Percentiles rank a stretch among this genome's conserved stretches.
Evolutionary conservation across 2,888 invertebrate species (phyloP).

Genomic region (Sesamia inferens): DNA sequence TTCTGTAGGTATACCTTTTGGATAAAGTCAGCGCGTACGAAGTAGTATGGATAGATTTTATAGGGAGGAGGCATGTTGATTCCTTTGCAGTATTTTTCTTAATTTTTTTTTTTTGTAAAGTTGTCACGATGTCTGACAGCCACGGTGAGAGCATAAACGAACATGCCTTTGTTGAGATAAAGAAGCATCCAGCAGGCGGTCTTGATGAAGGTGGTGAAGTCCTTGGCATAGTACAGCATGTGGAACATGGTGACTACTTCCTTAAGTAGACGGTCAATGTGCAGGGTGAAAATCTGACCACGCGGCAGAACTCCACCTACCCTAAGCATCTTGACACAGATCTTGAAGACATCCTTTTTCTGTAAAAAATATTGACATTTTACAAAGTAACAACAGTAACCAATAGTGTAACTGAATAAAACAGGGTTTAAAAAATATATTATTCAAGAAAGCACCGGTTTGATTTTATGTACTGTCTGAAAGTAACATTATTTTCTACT

Average conservation of each 20-base stretch:
- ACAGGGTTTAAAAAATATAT: neutral
- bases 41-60: slow-evolving; percentile 91
- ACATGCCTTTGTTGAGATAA: slow-evolving; percentile 89
- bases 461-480: neutral
- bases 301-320: slow-evolving; percentile 90
- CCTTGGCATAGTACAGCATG: slow-evolving; percentile 88
- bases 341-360: slow-evolving; percentile 90
- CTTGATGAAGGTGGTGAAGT: slow-evolving; percentile 86
- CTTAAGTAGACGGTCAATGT: slow-evolving; percentile 86
- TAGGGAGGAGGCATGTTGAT: slow-evolving; percentile 89
- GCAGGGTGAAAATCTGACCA: slow-evolving; percentile 87
- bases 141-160: slow-evolving; percentile 88
- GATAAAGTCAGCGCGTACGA: slow-evolving; percentile 92
- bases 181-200: slow-evolving; percentile 89
- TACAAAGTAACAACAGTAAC: neutral
- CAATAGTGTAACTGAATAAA: no score
- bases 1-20: slow-evolving; percentile 88
- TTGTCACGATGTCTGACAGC: slow-evolving; percentile 88
- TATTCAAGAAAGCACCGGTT: neutral
- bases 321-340: slow-evolving; percentile 88
- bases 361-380: slow-evolving; percentile 69
- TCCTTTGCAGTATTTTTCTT: slow-evolving; percentile 84
- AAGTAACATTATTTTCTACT: neutral
- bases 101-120: no score
- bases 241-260: slow-evolving; percentile 89